A percentile compares a stretch with the other conserved stretches of the same genome.
Conservation (phyloP, 1,140 invertebrate species). For the Macrosteles quadrilineatus region DNA sequence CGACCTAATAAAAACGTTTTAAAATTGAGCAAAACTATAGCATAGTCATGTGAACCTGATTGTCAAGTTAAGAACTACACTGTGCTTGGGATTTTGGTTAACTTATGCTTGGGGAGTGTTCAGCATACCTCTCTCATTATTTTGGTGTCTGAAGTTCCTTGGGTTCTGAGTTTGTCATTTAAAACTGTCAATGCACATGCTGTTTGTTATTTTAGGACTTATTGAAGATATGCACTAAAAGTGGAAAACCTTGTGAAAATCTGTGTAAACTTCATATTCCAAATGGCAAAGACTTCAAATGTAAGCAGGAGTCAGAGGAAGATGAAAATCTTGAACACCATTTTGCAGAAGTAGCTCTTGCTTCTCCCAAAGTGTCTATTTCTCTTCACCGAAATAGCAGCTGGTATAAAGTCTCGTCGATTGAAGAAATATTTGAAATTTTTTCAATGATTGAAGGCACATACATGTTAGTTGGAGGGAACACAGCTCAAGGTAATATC, state of each 20-base stretch:
- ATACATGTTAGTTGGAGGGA: constrained; percentile 1
- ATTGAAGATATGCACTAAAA: constrained; percentile 10
- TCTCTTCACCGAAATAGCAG: too few relatives aligned
- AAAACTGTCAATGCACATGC: too few relatives aligned
- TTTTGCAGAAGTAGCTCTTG: background rate
- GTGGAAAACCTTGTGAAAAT: background rate
- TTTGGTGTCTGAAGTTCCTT: too few relatives aligned
- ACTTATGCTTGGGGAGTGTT: too few relatives aligned
- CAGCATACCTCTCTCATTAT: too few relatives aligned
- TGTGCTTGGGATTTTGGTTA: too few relatives aligned
- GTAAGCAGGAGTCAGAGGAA: background rate
- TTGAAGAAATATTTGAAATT: constrained; percentile 15
- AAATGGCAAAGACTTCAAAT: background rate
- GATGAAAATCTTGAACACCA: background rate
- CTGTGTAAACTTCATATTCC: background rate
- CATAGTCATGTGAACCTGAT: too few relatives aligned
- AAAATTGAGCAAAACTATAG: too few relatives aligned
- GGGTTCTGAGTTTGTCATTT: too few relatives aligned
- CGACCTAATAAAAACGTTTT: too few relatives aligned
- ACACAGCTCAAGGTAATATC: constrained; percentile 22
- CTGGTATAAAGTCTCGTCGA: constrained; percentile 2
- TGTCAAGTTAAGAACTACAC: too few relatives aligned
- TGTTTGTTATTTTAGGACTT: background rate
- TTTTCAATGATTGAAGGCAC: background rate
- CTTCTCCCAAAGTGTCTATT: background rate